Evolutionary conservation across 2,113 vertebrate genomes (phyloP).

Genomic region (Ploceus nigricollis): DNA sequence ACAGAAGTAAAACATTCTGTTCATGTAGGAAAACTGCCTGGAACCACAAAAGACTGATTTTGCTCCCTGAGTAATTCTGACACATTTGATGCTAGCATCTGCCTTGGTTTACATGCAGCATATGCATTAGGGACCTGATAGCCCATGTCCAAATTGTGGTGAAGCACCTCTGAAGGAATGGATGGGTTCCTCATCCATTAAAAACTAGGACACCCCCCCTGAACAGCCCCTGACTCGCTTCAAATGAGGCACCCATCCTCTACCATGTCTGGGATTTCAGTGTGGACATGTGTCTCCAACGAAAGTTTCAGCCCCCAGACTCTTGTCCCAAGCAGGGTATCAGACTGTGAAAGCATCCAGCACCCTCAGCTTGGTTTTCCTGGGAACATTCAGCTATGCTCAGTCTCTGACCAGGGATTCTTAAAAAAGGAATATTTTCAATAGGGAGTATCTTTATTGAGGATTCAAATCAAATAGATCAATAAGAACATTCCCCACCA

Average conservation of each 20-base stretch:
- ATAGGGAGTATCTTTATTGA: background rate
- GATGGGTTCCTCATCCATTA: background rate
- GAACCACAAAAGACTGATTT: slow-evolving; percentile 16
- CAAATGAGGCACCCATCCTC: background rate
- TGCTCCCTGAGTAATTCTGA: background rate
- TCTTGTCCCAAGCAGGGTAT: background rate
- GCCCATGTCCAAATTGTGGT: background rate
- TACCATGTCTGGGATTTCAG: background rate
- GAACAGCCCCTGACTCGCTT: background rate
- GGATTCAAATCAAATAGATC: background rate
- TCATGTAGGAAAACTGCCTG: slow-evolving; percentile 22
- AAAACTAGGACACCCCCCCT: background rate
- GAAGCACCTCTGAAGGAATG: background rate
- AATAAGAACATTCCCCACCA: background rate
- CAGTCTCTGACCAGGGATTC: background rate
- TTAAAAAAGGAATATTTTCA: background rate
- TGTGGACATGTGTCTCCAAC: rapidly evolving
- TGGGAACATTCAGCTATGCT: background rate
- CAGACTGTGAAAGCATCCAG: background rate
- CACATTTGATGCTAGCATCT: background rate
- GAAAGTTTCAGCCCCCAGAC: background rate
- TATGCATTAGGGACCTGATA: background rate
- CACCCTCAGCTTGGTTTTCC: background rate
- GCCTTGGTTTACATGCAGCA: background rate
- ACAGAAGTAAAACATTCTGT: slow-evolving; percentile 7